Conservation (phyloP, 1,140 invertebrate genomes). For the Solenopsis fugax region DNA sequence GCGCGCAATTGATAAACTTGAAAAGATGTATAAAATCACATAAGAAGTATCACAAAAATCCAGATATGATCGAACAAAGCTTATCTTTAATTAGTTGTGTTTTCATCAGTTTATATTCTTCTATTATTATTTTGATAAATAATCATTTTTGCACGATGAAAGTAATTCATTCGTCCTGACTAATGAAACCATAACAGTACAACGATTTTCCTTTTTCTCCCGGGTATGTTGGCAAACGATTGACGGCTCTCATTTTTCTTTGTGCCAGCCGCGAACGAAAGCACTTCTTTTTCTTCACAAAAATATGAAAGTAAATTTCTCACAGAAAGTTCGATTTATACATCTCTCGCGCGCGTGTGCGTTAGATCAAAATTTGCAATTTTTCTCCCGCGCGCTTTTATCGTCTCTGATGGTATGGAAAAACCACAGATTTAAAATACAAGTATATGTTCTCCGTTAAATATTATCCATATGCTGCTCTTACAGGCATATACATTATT, state of each 20-base stretch:
- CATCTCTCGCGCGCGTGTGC: not conserved
- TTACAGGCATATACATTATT: not conserved
- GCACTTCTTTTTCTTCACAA: conserved; percentile 3
- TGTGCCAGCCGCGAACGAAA: not conserved
- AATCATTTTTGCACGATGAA: not conserved
- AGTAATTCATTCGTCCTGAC: not conserved
- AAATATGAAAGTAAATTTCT: conserved; percentile 17
- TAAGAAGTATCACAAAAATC: too few species aligned
- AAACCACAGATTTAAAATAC: not conserved
- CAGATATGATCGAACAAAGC: too few species aligned
- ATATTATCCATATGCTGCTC: not conserved
- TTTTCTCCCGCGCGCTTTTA: not conserved
- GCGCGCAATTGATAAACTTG: too few species aligned
- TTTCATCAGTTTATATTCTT: too few species aligned
- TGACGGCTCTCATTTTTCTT: conserved; percentile 51
- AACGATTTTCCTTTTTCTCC: not conserved
- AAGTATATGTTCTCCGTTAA: not conserved
- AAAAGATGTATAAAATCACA: too few species aligned
- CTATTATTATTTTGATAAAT: not conserved
- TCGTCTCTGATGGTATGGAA: not conserved
- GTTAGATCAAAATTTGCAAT: conserved; percentile 15
- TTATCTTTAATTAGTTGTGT: too few species aligned
- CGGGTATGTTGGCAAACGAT: conserved; percentile 19
- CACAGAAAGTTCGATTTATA: conserved; percentile 9
- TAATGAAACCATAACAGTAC: conserved; percentile 12